Evolutionary conservation across 2,888 invertebrate genomes (phyloP), one percentile per base, ranked within the genome.

Genomic region (Amiota mariae): DNA sequence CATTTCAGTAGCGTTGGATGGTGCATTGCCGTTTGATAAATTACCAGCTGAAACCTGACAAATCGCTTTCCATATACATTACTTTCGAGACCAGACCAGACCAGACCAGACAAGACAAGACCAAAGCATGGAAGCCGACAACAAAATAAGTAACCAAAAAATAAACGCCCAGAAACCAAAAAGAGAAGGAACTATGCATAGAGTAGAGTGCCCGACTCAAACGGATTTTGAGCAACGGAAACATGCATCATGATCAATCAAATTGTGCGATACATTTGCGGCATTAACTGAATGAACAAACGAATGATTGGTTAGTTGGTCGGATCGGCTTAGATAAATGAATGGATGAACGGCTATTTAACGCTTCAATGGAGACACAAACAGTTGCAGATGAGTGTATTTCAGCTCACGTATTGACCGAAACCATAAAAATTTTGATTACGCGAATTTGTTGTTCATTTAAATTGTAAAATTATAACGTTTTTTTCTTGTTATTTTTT

Each of bases 41-140:
- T 85, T 86, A 85, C 87, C 83, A 79, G 84, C 81, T 78, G 79
- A 87, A 86, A 82, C 81, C 85, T 86, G 88, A 87, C 88, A 87
- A 88, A 88, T 88, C 86, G 88, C 88, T 88, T 88, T 88, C 88
- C 87, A 88, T 88, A 87, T 87, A 86, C 80, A 80, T 80, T 75
- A 75, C 57, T 63, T 67, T 46, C 36, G 6, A 36, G 20, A n/a
- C 51, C n/a, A n/a, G 13, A n/a, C 54, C n/a, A n/a, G 54, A 36
- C n/a, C n/a, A n/a, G n/a, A n/a, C n/a, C n/a, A n/a, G n/a, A n/a
- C 24, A 1, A 24, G 24, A 24, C 24, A 24, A 24, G 2, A 24
- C 36, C 36, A 36, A 36, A 36, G 36, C 36, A 54, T 8, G 54
- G 2, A 74, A 75, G 74, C 36, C 36, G 71, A 8, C 18, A 12